Evolutionary conservation across 1,140 invertebrate genomes (phyloP).

Genomic region (Penaeus vannamei): DNA sequence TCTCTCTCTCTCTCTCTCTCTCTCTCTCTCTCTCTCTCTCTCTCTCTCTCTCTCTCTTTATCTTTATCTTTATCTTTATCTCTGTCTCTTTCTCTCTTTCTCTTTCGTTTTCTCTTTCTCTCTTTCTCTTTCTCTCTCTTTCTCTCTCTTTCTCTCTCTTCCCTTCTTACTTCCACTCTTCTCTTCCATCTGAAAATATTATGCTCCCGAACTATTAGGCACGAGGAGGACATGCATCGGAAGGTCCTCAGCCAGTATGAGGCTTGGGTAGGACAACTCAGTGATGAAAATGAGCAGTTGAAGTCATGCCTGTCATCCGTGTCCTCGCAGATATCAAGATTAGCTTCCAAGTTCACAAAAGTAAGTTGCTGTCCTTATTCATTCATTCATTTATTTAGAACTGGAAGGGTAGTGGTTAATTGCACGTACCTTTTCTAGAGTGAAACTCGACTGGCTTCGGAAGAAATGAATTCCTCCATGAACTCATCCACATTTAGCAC

Average conservation of each 20-base stretch:
- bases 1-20: too few species aligned
- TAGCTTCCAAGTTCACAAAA: conserved; percentile 33
- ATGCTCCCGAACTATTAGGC: neutral
- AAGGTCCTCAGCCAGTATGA: conserved; percentile 50
- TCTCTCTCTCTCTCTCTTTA: too few species aligned
- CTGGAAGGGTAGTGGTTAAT: too few species aligned
- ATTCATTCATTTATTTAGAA: too few species aligned
- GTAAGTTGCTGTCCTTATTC: conserved; percentile 23
- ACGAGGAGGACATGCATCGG: conserved; percentile 53
- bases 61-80: too few species aligned
- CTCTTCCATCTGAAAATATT: too few species aligned
- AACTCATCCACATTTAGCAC: conserved; percentile 44
- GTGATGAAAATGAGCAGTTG: conserved; percentile 56
- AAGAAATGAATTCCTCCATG: conserved; percentile 45
- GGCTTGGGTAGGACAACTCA: conserved; percentile 48
- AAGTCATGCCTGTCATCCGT: conserved; percentile 37
- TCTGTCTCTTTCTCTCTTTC: too few species aligned
- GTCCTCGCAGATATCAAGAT: conserved; percentile 36
- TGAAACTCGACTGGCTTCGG: neutral
- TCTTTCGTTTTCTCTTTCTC: too few species aligned
- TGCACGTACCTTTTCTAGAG: conserved; percentile 3
- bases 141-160: too few species aligned
- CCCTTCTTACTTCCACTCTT: too few species aligned
- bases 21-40: too few species aligned
- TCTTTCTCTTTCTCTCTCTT: too few species aligned